Conservation (phyloP, 2,797 vertebrate species). For the Sitta carolinensis region DNA sequence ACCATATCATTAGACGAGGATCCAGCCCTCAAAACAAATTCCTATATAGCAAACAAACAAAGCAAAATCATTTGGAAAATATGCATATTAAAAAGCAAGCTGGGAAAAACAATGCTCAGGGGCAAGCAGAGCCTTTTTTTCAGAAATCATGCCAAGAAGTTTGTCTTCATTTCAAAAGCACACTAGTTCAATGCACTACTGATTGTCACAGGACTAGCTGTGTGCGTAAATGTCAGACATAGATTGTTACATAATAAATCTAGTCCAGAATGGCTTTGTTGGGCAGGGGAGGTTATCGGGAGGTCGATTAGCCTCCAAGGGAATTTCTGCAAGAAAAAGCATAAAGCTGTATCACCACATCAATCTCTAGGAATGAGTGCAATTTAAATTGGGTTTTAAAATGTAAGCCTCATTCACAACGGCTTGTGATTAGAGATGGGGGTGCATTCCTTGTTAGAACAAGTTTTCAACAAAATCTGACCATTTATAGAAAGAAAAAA, state of each 20-base stretch:
- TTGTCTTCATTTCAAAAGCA: neutral
- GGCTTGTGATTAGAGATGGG: neutral
- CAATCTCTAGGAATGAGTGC: neutral
- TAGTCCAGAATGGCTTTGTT: neutral
- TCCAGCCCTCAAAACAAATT: neutral
- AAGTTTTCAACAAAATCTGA: neutral
- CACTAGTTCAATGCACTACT: neutral
- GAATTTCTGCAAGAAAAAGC: neutral
- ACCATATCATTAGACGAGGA: neutral
- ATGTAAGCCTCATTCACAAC: neutral
- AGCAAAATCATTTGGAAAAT: neutral
- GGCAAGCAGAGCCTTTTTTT: neutral
- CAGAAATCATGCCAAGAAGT: neutral
- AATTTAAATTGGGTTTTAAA: slow-evolving; percentile 5
- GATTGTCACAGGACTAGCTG: neutral
- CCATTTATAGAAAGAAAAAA: neutral
- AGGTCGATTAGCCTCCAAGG: slow-evolving; percentile 19
- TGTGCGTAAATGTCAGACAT: neutral
- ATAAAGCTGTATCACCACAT: neutral
- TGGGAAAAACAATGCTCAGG: neutral
- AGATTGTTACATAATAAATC: slow-evolving; percentile 29
- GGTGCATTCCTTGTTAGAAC: neutral
- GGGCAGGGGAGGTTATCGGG: neutral
- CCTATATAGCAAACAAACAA: neutral
- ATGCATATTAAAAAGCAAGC: neutral